Evolutionary conservation across 2,888 invertebrate species (phyloP), one percentile per base, ranked within the genome.

Genomic region (Brenthis ino): DNA sequence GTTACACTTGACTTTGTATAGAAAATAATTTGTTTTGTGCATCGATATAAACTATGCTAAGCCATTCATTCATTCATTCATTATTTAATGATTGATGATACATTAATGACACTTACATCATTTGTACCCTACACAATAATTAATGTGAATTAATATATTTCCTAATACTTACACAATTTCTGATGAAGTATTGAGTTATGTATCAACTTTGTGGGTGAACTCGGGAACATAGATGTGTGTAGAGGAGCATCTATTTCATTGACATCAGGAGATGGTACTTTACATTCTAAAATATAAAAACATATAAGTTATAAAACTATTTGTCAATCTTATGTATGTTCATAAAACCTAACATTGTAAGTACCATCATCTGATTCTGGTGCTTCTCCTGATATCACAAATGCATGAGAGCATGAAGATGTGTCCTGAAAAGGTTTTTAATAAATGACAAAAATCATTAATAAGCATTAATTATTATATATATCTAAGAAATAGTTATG

Each of bases 341-440:
- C 4, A 28, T 4, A 0, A 28, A 28, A 28, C 3, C 0, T 4
- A 28, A 28, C 28, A 28, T 4, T 24, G 6, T 37, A 8, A 43
- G 13, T 51, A 16, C 91, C 91, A 77, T 90, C 91, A 77, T 91
- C 91, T 28, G 90, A 91, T 67, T 91, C 91, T 0, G 91, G 87
- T 0, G 91, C 91, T 76, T 91, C 91, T 8, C 91, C 91, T 0
- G 86, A 77, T 55, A 91, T 82, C 0, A 91, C 88, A 77, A 86
- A 91, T 0, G 78, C 80, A 72, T 85, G 83, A 0, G 80, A 68
- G 48, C 76, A 76, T 14, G 75, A 33, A 72, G 28, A 77, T 20
- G 33, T 6, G 67, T 84, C 84, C 89, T 88, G 67, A n/a, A 72
- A 74, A 63, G 12, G 20, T 6, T 1, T 2, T 11, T 2, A 43